Percentiles rank a stretch among this genome's conserved stretches.
These are phyloP conservation scores for Mormyrops boulengeri DNA, from an alignment of 2,797 vertebrate genomes.

Conservation along the genomic window DNA sequence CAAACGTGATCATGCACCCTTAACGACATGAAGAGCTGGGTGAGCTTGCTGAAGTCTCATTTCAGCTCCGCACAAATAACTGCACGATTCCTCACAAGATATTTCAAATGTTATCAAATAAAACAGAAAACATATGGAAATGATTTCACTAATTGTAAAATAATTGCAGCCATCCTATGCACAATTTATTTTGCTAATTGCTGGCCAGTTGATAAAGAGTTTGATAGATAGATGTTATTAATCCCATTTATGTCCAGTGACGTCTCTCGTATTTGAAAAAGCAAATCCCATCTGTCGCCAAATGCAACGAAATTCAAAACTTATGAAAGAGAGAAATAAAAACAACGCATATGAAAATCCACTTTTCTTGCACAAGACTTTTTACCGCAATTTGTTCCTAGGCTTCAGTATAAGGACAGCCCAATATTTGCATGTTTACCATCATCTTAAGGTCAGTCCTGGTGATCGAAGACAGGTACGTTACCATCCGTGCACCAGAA, in stretches of 20 bases:
- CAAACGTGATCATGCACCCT: not conserved
- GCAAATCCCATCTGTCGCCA: slow-evolving; percentile 14
- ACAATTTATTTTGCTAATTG: slow-evolving; percentile 46
- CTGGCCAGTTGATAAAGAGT: slow-evolving; percentile 42
- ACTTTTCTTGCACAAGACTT: not conserved
- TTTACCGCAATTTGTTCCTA: not conserved
- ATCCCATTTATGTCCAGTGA: slow-evolving; percentile 35
- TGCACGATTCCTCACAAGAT: not conserved
- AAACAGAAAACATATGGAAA: slow-evolving; percentile 46
- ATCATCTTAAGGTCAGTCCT: not conserved
- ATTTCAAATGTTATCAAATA: slow-evolving; percentile 32
- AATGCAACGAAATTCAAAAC: not conserved
- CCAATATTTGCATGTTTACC: not conserved
- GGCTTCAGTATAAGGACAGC: not conserved
- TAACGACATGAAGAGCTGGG: not conserved
- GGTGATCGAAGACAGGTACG: not conserved
- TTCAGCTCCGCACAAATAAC: not conserved
- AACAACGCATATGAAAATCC: not conserved
- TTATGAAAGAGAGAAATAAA: not conserved
- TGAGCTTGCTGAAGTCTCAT: not conserved
- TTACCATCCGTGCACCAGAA: not conserved
- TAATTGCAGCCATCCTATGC: slow-evolving; percentile 44
- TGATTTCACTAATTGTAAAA: slow-evolving; percentile 47
- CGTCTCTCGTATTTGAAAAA: slow-evolving; percentile 19
- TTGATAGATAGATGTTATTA: slow-evolving; percentile 53